These are phyloP conservation scores for Galleria mellonella DNA, from an alignment of 1,140 invertebrate species.

Conservation along the genomic window DNA sequence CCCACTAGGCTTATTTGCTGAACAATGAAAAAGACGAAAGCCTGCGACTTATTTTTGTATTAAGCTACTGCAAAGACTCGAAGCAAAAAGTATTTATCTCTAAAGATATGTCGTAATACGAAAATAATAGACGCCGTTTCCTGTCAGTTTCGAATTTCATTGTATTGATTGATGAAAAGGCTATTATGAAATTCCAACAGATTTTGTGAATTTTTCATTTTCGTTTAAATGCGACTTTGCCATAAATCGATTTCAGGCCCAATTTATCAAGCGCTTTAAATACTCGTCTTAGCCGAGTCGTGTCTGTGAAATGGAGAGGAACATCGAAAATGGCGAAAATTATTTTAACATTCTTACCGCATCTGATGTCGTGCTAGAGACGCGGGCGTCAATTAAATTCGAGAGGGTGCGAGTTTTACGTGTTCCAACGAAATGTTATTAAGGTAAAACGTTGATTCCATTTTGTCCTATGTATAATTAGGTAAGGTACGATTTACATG, in stretches of 20 bases:
- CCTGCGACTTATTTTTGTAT: slow-evolving; percentile 48
- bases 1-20: slow-evolving; percentile 70
- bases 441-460: slow-evolving; percentile 18
- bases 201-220: slow-evolving; percentile 63
- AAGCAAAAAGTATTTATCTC: slow-evolving; percentile 30
- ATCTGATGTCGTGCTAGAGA: slow-evolving; percentile 13
- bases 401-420: slow-evolving; percentile 19
- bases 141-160: slow-evolving; percentile 45
- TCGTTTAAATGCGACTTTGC: slow-evolving; percentile 40
- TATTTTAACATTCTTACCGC: slow-evolving; percentile 34
- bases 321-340: slow-evolving; percentile 39
- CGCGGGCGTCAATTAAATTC: slow-evolving; percentile 23
- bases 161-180: slow-evolving; percentile 61
- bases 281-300: slow-evolving; percentile 36
- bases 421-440: slow-evolving; percentile 18
- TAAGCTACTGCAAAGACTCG: slow-evolving; percentile 13
- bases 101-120: slow-evolving; percentile 34
- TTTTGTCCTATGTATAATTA: slow-evolving; percentile 17
- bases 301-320: slow-evolving; percentile 48
- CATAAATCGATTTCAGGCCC: slow-evolving; percentile 51
- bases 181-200: slow-evolving; percentile 54
- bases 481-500: slow-evolving; percentile 18
- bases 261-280: slow-evolving; percentile 62
- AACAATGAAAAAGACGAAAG: slow-evolving; percentile 68
- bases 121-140: slow-evolving; percentile 32